Evolutionary conservation across 2,113 vertebrate genomes (phyloP), one percentile per base, ranked within the genome.

Genomic region (Pipa parva): DNA sequence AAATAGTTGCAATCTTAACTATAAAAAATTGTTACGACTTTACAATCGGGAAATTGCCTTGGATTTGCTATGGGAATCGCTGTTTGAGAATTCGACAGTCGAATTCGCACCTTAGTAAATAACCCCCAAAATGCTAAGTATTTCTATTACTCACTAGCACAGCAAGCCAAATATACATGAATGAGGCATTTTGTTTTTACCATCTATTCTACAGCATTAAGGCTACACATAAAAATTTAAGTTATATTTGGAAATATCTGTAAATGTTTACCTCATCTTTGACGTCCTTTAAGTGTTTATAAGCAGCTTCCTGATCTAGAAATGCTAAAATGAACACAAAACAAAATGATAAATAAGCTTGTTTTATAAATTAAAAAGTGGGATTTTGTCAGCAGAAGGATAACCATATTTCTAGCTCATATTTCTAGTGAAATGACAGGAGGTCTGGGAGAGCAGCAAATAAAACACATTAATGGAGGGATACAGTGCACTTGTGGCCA

Each of bases 231-330:
- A 9, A 10, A 22, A 22, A 49, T 24, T 10, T 11, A 4, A 49
- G 18, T 49, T 20, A 2, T 10, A 24, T 21, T 10, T 21, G 2
- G 15, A 22, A 49, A 49, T 10, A 21, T 7, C 1, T 74, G 78
- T 59, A 88, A 85, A 77, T 76, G 71, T 33, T 65, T 2, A 89
- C 57, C 51, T 79, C 80, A 26, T 75, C 74, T 71, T 69, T 79
- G n/a, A 74, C 76, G 27, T 71, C 61, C 49, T 77, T 75, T 72
- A 88, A 54, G 13, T 13, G 13, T 7, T 77, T 24, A 0, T 74
- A 81, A 20, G 86, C 18, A 1, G 75, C 63, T 18, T 63, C 42
- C 6, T 77, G 63, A 1, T 18, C 49, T 10, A 79, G 2, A 0
- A 51, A 54, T 2, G 69, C 89, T 85, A 72, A 11, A 54, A 71